Base-by-base conservation (phyloP, 2,797 vertebrate species). In the Hypotaenidia philippensis region DNA sequence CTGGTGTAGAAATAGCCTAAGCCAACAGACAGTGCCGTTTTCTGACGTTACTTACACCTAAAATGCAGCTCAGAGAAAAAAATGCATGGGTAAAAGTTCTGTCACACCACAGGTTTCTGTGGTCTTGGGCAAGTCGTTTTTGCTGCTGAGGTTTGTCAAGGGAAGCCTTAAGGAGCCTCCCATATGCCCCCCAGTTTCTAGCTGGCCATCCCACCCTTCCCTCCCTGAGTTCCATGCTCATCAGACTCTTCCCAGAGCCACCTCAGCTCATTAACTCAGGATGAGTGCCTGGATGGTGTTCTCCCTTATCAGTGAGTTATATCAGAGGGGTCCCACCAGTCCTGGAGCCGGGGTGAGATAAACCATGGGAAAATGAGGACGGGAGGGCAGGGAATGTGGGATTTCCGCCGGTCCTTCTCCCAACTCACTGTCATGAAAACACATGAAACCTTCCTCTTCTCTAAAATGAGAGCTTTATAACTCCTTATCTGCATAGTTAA, bases 401-500 rank as follows among this genome's bases (percentile, higher is more conserved):
- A 83, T 19, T 94, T 79, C 41, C 0, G 0, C 47, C 5, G 10
- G 34, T 40, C 40, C 80, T 75, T 91, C 49, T 78, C 45, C 47
- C 26, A 4, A 0, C 53, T 88, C 7, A 0, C 31, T 78, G 25
- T 69, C 83, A 69, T 63, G 69, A 45, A 93, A 83, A 69, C 19
- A 14, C 16, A 15, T 50, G 8, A 87, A 91, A 84, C 61, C 20
- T 63, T 86, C 65, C 26, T 57, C 22, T 65, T 82, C 41, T 70
- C 71, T 90, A 29, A 90, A 90, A 88, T 18, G 22, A 88, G 90
- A 84, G 27, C 25, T 90, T 82, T 84, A n/a, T 20, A 63, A 26
- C 44, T 55, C 25, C 70, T 94, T 94, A 92, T 95, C 95, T 91
- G 63, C 1, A 1, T 47, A 5, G 0, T 22, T 69, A 44, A 16